Conservation (phyloP, 2,888 invertebrate species). For the Pocota personata region DNA sequence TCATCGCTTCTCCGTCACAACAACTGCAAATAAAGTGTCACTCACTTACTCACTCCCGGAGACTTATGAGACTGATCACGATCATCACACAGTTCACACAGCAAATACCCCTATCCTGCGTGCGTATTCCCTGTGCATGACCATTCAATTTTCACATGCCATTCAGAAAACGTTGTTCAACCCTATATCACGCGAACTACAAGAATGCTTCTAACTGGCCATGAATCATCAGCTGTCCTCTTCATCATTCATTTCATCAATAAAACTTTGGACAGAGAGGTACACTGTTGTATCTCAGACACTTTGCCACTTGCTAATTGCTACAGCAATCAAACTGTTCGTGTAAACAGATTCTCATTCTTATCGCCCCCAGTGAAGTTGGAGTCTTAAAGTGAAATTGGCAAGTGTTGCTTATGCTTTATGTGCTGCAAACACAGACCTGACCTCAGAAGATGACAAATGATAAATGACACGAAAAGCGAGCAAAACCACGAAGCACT, state of each 20-base stretch:
- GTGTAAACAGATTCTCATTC: constrained; percentile 44
- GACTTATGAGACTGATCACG: constrained; percentile 31
- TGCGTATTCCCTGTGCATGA: constrained; percentile 8
- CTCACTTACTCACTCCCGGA: constrained; percentile 23
- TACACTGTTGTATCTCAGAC: constrained; percentile 16
- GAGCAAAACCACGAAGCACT: constrained; percentile 27
- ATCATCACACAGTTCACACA: constrained; percentile 43
- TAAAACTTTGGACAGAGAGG: constrained; percentile 34
- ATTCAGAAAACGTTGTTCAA: constrained; percentile 7
- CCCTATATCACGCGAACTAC: no score
- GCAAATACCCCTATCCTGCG: constrained; percentile 27
- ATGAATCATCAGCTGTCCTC: constrained; percentile 42
- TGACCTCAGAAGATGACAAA: constrained; percentile 56
- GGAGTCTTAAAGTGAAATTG: not conserved
- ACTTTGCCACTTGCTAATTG: constrained; percentile 58
- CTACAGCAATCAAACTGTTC: constrained; percentile 58
- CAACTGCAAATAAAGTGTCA: constrained; percentile 64
- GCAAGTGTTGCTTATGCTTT: constrained; percentile 11
- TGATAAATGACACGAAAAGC: constrained; percentile 25
- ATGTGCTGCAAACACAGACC: not conserved
- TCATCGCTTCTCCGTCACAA: constrained; percentile 51
- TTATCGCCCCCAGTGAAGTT: not conserved
- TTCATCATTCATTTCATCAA: constrained; percentile 49
- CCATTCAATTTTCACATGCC: constrained; percentile 38
- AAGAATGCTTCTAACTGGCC: constrained; percentile 5